Evolutionary conservation across 2,888 invertebrate species (phyloP).

Genomic region (Deilephila porcellus): DNA sequence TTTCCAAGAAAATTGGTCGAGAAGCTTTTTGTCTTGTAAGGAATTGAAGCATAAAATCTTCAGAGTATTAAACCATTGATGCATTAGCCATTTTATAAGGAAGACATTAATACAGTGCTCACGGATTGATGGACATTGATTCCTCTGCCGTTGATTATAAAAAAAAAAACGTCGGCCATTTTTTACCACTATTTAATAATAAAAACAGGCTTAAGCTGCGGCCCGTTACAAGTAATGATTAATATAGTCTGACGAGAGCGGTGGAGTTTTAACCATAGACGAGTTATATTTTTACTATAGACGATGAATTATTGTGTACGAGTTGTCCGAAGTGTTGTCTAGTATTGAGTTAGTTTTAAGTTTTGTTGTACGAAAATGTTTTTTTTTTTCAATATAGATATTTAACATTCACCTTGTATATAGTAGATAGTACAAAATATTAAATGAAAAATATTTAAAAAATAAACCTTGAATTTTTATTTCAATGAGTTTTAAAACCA

Average conservation of each 20-base stretch:
- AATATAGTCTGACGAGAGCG: background rate
- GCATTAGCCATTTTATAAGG: too few relatives aligned
- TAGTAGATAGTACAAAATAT: conserved; percentile 84
- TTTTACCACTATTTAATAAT: conserved; percentile 16
- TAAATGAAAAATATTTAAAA: conserved; percentile 74
- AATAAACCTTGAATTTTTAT: conserved; percentile 49
- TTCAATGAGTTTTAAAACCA: conserved; percentile 27
- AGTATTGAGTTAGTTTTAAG: conserved; percentile 67
- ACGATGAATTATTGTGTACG: conserved; percentile 10
- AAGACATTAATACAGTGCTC: too few relatives aligned
- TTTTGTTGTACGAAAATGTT: conserved; percentile 69
- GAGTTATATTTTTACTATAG: background rate
- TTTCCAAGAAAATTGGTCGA: too few relatives aligned
- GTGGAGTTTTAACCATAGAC: conserved; percentile 5
- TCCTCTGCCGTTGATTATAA: background rate
- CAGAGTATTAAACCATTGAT: too few relatives aligned
- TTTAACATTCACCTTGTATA: conserved; percentile 80
- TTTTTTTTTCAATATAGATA: conserved; percentile 73
- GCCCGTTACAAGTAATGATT: background rate
- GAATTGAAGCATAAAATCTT: too few relatives aligned
- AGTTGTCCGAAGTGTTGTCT: conserved; percentile 37
- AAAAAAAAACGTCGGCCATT: background rate
- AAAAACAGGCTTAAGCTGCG: background rate
- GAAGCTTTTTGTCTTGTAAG: too few relatives aligned
- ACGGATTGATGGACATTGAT: background rate